Percentiles rank a stretch among this genome's conserved stretches.
Evolutionary conservation across 2,797 vertebrate species (phyloP).

Genomic region (Pipistrellus pipistrellus): DNA sequence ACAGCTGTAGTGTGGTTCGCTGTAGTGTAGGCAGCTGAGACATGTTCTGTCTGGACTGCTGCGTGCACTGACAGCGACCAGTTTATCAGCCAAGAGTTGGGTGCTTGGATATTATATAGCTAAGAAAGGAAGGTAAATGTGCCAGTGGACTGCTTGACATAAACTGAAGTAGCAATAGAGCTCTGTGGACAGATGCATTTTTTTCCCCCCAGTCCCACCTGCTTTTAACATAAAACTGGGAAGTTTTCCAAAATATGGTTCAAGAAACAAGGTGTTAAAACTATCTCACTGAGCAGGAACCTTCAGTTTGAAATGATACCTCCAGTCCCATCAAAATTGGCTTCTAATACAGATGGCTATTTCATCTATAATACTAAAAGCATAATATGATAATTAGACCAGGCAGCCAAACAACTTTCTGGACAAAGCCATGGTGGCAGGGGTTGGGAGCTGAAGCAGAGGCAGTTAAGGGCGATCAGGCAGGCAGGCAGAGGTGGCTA

Average conservation of each 20-base stretch:
- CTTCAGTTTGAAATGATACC: slow-evolving; percentile 25
- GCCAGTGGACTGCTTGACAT: slow-evolving; percentile 63
- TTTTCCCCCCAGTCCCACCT: not conserved
- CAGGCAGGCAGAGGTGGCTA: too few relatives aligned
- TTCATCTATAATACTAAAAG: not conserved
- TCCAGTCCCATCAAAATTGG: not conserved
- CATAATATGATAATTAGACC: too few relatives aligned
- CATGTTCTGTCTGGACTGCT: not conserved
- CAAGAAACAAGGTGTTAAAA: slow-evolving; percentile 62
- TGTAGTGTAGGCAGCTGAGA: not conserved
- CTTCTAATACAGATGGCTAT: slow-evolving; percentile 26
- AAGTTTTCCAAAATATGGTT: slow-evolving; percentile 68
- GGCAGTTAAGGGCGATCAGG: too few relatives aligned
- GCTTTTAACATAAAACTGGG: slow-evolving; percentile 66
- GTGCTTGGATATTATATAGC: not conserved
- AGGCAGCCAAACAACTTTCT: too few relatives aligned
- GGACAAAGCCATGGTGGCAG: too few relatives aligned
- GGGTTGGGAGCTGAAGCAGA: too few relatives aligned
- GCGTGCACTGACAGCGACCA: not conserved
- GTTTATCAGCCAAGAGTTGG: slow-evolving; percentile 27
- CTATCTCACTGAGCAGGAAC: slow-evolving; percentile 20
- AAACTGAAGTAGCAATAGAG: slow-evolving; percentile 64
- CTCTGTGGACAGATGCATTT: slow-evolving; percentile 57
- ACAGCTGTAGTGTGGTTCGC: not conserved
- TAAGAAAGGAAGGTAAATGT: not conserved